Evolutionary conservation across 2,797 vertebrate species (phyloP).

Genomic region (Holocentrus rufus): DNA sequence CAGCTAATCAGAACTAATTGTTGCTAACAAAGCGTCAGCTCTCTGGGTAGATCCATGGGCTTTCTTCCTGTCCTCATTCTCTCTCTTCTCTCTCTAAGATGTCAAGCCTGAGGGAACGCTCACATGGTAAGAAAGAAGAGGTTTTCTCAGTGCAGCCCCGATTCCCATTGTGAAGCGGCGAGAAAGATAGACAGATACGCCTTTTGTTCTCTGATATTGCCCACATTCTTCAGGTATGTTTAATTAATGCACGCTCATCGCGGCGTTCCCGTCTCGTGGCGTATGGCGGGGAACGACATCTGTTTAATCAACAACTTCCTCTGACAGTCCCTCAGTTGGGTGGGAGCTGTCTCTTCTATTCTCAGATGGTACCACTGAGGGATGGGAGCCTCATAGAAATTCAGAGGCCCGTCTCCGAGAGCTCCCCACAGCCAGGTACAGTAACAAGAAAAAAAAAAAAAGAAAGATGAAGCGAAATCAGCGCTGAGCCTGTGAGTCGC

Average conservation of each 20-base stretch:
- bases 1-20: slow-evolving; percentile 83
- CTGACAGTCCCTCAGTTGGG: slow-evolving; percentile 73
- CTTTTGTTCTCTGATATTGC: slow-evolving; percentile 62
- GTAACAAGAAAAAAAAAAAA: slow-evolving; percentile 47
- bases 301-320: slow-evolving; percentile 83
- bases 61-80: slow-evolving; percentile 20
- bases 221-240: slow-evolving; percentile 69
- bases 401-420: slow-evolving; percentile 58
- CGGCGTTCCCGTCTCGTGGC: slow-evolving; percentile 65
- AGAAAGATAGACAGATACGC: slow-evolving; percentile 46
- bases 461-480: slow-evolving; percentile 62
- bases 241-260: slow-evolving; percentile 77
- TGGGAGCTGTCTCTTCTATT: slow-evolving; percentile 70
- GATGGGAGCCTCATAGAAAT: slow-evolving; percentile 75
- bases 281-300: slow-evolving; percentile 66
- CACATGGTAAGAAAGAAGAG: slow-evolving; percentile 20
- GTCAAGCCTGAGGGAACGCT: slow-evolving; percentile 37
- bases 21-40: slow-evolving; percentile 76
- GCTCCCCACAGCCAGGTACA: slow-evolving; percentile 61
- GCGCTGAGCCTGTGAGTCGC: slow-evolving; percentile 45
- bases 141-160: slow-evolving; percentile 26
- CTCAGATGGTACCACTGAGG: slow-evolving; percentile 69
- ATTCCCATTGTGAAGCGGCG: slow-evolving; percentile 43
- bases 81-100: slow-evolving; percentile 13
- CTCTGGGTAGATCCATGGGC: slow-evolving; percentile 53